Percentiles rank a stretch among this genome's conserved stretches.
Conservation (phyloP, 1,140 invertebrate genomes). For the Drosophila santomea region DNA sequence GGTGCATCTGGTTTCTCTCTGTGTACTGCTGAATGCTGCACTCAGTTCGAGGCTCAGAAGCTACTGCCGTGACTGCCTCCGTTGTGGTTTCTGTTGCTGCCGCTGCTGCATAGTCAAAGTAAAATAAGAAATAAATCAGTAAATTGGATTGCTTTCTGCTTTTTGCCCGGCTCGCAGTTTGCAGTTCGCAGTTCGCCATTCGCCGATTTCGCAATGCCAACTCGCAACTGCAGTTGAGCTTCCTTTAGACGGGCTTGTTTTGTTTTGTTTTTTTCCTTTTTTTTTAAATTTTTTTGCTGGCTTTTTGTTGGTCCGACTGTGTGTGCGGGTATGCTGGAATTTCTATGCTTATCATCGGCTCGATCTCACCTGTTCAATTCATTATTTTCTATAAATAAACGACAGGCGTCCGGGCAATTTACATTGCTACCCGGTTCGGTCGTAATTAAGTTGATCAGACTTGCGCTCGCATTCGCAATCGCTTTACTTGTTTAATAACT, state of each 20-base stretch:
- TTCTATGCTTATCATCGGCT: constrained; percentile 80
- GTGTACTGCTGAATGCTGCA: constrained; percentile 22
- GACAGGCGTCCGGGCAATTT: constrained; percentile 70
- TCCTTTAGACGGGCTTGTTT: constrained; percentile 35
- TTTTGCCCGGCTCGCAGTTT: constrained; percentile 42
- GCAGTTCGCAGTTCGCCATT: constrained; percentile 42
- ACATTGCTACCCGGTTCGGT: constrained; percentile 50
- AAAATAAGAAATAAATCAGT: constrained; percentile 84
- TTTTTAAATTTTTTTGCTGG: neutral
- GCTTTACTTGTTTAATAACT: constrained; percentile 37
- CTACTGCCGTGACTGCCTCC: constrained; percentile 69
- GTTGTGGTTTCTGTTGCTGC: constrained; percentile 64
- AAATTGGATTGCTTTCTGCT: constrained; percentile 82
- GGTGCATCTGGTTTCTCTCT: neutral
- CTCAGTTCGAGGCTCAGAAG: constrained; percentile 38
- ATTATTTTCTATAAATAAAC: constrained; percentile 83
- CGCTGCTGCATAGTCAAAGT: constrained; percentile 75
- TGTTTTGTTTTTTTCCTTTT: constrained; percentile 2
- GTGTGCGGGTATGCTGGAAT: constrained; percentile 71
- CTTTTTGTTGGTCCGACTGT: constrained; percentile 8
- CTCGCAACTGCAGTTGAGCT: constrained; percentile 53
- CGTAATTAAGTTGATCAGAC: constrained; percentile 76
- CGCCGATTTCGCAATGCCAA: constrained; percentile 68
- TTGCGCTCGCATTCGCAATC: constrained; percentile 25
- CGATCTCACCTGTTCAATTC: constrained; percentile 82